Evolutionary conservation across 2,797 vertebrate species (phyloP).

Genomic region (Myiotriccus ornatus): DNA sequence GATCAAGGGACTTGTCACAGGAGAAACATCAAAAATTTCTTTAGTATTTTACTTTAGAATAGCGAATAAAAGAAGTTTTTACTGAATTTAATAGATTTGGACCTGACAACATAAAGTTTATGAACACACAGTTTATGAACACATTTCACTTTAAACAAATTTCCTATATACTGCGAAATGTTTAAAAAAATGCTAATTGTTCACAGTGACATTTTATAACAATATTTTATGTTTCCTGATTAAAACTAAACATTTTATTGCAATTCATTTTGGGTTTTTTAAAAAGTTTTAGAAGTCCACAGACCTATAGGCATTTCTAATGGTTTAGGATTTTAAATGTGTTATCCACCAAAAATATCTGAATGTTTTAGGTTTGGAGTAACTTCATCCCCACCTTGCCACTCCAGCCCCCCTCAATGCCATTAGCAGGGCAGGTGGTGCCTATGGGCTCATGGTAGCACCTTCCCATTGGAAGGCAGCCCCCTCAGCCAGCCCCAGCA

Average conservation of each 20-base stretch:
- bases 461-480: neutral
- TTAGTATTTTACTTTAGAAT: neutral
- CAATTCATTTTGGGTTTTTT: neutral
- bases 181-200: neutral
- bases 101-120: neutral
- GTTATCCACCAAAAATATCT: neutral
- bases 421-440: neutral
- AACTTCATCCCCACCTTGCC: neutral
- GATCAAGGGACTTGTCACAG: neutral
- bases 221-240: neutral
- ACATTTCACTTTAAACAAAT: neutral
- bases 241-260: neutral
- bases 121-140: neutral
- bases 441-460: rapidly evolving
- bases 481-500: rapidly evolving
- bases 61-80: neutral
- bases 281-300: neutral
- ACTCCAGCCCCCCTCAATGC: neutral
- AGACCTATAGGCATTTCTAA: neutral
- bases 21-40: neutral
- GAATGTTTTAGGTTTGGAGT: neutral
- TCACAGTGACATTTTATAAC: neutral
- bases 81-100: neutral
- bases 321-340: neutral
- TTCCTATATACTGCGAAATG: neutral